Conservation (phyloP, 2,797 vertebrate species). For the Pipistrellus nathusii region DNA sequence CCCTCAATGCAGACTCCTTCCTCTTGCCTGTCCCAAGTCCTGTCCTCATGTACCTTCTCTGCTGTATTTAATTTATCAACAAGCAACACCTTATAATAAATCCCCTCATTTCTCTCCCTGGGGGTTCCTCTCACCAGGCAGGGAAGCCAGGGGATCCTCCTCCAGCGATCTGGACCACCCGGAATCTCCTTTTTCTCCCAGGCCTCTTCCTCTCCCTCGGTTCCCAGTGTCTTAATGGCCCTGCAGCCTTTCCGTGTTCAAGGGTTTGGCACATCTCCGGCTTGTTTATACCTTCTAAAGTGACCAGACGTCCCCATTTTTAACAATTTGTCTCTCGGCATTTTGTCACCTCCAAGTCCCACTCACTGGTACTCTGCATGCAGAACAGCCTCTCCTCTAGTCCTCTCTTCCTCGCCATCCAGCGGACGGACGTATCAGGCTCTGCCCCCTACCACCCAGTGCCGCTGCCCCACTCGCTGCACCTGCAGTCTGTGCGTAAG, state of each 20-base stretch:
- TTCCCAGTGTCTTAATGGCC: not conserved
- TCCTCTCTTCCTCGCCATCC: not conserved
- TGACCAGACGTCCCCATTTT: too few species aligned
- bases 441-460: not conserved
- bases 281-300: not conserved
- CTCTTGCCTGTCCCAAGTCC: not conserved
- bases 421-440: not conserved
- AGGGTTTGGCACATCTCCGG: not conserved
- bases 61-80: constrained; percentile 7
- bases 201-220: not conserved
- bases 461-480: not conserved
- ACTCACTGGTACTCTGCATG: not conserved
- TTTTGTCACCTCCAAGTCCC: too few species aligned
- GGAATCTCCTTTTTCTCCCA: not conserved
- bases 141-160: not conserved
- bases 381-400: not conserved
- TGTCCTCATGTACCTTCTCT: not conserved
- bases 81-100: not conserved
- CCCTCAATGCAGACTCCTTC: not conserved
- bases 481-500: not conserved
- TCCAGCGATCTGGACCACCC: not conserved
- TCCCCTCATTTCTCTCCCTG: not conserved
- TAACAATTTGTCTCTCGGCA: too few species aligned
- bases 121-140: not conserved
- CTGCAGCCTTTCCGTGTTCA: not conserved